Base-by-base conservation (phyloP, 2,888 invertebrate genomes). In the Protodeltote pygarga region DNA sequence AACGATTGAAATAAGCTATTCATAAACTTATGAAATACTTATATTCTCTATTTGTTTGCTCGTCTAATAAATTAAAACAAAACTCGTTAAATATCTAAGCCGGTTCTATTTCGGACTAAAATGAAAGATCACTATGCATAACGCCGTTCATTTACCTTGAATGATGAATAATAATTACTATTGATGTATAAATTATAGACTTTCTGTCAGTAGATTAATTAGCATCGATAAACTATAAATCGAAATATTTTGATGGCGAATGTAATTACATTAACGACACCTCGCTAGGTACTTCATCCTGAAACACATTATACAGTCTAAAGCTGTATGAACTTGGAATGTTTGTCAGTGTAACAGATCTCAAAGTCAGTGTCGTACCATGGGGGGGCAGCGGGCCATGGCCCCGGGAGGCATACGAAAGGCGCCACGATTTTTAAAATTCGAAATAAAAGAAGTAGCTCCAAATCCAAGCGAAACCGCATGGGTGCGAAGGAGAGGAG, bases 121-220 rank as follows among this genome's bases (percentile, higher is more conserved):
- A 85, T 85, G 82, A 86, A 83, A 85, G 82, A 89, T 87, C 77
- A 78, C 73, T 84, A 80, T 81, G 77, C 78, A 80, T 83, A 81
- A 79, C 78, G 77, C 72, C 82, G 82, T 85, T 81, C 84, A 81
- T 86, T 89, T 87, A 80, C 88, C 85, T 87, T 86, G 85, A 86
- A 79, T 84, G 80, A 80, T 87, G 86, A 89, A 90, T 88, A 87
- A 83, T 87, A 81, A 85, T 83, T 80, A 78, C 74, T 66, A 41
- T 73, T 70, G 60, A 80, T 77, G 77, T 80, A 79, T 84, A 79
- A 81, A 81, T 85, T 84, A 85, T 81, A 68, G 69, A 77, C 81
- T 86, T 86, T 85, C 83, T 79, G 83, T 79, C 80, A 77, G 75
- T 83, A 79, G 78, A 84, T 84, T 87, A 86, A 85, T 87, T 83